Evolutionary conservation across 2,888 invertebrate species (phyloP).

Genomic region (Conchocele bisecta): DNA sequence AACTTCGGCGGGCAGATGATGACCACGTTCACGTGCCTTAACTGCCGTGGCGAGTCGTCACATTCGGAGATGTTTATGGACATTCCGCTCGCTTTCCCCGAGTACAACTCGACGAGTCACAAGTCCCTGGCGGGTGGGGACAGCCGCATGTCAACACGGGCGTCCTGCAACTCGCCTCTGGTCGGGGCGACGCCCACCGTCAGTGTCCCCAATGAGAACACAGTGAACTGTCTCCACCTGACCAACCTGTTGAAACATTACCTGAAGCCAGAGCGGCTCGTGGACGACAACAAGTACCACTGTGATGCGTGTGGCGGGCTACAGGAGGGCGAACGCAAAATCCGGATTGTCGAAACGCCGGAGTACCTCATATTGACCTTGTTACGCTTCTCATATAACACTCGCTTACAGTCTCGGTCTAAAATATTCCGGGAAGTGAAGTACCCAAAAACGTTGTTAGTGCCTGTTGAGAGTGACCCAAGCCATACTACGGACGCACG

Average conservation of each 20-base stretch:
- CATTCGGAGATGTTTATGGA: conserved; percentile 92
- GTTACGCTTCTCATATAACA: conserved; percentile 91
- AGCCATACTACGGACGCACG: not conserved
- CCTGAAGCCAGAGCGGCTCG: conserved; percentile 89
- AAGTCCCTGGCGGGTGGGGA: conserved; percentile 57
- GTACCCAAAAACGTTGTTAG: conserved; percentile 79
- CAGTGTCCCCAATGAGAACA: not conserved
- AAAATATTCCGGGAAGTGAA: conserved; percentile 87
- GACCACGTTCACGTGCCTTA: conserved; percentile 89
- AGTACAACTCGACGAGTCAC: conserved; percentile 55
- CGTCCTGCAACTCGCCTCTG: not conserved
- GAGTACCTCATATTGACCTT: conserved; percentile 91
- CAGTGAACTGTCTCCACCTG: conserved; percentile 83
- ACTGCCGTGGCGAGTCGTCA: conserved; percentile 89
- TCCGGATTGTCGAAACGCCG: conserved; percentile 89
- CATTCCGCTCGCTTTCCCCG: conserved; percentile 84
- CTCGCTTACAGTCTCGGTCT: conserved; percentile 89
- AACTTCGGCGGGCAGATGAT: conserved; percentile 91
- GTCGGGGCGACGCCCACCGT: not conserved
- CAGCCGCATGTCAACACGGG: conserved; percentile 48
- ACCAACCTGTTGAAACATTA: conserved; percentile 90
- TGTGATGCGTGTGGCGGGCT: conserved; percentile 90
- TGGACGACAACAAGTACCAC: conserved; percentile 92
- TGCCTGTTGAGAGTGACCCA: conserved; percentile 69
- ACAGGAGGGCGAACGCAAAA: conserved; percentile 90